Evolutionary conservation across 2,888 invertebrate species (phyloP), one percentile per base, ranked within the genome.

Genomic region (Dorcus parallelipipedus): DNA sequence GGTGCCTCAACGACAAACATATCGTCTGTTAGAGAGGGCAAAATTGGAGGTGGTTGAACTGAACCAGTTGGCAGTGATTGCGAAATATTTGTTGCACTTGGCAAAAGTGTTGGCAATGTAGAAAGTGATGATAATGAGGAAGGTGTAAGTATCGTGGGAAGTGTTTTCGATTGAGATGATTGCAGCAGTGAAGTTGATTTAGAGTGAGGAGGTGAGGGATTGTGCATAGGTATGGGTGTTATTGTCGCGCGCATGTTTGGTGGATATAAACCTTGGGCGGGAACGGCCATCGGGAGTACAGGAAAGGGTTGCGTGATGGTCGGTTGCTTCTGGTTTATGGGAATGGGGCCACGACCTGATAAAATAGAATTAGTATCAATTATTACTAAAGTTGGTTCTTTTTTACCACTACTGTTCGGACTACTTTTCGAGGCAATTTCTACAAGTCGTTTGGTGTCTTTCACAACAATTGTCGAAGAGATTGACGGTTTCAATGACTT

Each of bases 1-100:
- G 95, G 94, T 33, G 94, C 94, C 78, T 95, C 94, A 8, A 95
- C 89, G 9, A 95, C 93, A 76, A 90, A 94, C 90, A 94, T 94
- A 69, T 95, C 93, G 74, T 95, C 94, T 17, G 93, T 93, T 23
- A 95, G 77, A 6, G 91, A 90, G 0, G 93, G 93, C 67, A 95
- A 76, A 63, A 93, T 86, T 39, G 85, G 84, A 41, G 87, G 83
- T 1, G 38, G 50, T 20, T 50, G 50, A 9, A 39, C 17, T 39
- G 33, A 23, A 33, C 26, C 6, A 71, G 61, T 80, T 75, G 65
- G 81, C 42, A 10, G 41, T 14, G 20, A 42, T 38, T 20, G 45
- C 38, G 10, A 42, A 52, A 38, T 33, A 39, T 49, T 47, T 42
- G 9, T 42, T 42, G 56, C n/a, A 33, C 26, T 33, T 33, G 26